These are phyloP conservation scores for Xerus inauris DNA, from an alignment of 2,113 vertebrate genomes.

Conservation along the genomic window DNA sequence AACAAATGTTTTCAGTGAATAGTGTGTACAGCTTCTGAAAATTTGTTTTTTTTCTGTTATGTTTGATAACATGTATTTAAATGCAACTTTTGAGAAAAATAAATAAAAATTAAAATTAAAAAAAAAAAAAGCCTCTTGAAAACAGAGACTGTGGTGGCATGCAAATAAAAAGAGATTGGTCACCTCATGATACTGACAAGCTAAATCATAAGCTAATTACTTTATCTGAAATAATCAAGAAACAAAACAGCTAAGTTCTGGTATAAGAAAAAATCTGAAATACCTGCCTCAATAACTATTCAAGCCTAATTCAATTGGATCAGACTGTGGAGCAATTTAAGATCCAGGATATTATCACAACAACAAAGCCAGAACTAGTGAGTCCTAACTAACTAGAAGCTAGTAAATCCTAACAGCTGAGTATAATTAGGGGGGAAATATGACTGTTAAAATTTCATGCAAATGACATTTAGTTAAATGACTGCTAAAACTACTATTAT, in stretches of 20 bases:
- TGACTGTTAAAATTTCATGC: neutral
- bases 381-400: neutral
- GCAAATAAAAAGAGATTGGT: neutral
- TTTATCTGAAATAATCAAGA: neutral
- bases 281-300: neutral
- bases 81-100: no score
- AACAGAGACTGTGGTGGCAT: neutral
- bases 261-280: neutral
- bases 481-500: neutral
- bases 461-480: neutral
- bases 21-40: no score
- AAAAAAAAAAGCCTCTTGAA: neutral
- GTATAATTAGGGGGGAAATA: neutral
- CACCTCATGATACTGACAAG: neutral
- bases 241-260: neutral
- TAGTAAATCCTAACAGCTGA: neutral
- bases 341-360: neutral
- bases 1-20: no score
- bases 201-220: neutral
- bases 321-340: neutral
- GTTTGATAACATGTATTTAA: no score
- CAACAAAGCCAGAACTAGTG: neutral
- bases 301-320: neutral
- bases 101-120: no score
- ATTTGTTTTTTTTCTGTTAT: no score